Evolutionary conservation across 2,113 vertebrate species (phyloP).

Genomic region (Climacteris rufus): DNA sequence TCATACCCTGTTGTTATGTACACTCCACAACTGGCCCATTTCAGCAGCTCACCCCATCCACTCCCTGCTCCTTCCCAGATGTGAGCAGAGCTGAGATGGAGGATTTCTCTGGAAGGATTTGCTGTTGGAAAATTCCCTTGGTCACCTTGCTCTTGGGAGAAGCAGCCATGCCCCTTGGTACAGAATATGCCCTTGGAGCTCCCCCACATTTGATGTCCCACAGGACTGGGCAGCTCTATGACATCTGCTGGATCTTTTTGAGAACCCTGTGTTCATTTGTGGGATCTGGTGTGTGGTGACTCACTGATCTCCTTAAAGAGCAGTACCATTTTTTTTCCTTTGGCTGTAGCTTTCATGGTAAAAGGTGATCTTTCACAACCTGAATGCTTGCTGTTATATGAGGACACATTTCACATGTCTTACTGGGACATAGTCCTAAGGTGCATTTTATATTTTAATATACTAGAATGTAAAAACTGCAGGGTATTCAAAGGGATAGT

Average conservation of each 20-base stretch:
- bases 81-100: not conserved
- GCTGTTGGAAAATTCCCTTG: not conserved
- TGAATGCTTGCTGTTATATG: not conserved
- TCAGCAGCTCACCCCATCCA: not conserved
- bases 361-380: not conserved
- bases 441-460: not conserved
- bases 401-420: not conserved
- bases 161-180: not conserved
- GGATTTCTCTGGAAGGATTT: not conserved
- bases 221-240: not conserved
- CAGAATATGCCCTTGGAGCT: not conserved
- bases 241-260: not conserved
- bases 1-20: not conserved
- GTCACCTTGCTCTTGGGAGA: not conserved
- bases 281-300: not conserved
- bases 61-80: not conserved
- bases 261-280: not conserved
- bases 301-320: not conserved
- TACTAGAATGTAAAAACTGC: not conserved
- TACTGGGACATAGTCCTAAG: not conserved
- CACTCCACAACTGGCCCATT: not conserved
- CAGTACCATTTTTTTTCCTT: not conserved
- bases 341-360: not conserved
- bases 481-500: not conserved
- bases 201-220: rapidly evolving